Percentiles rank a stretch among this genome's conserved stretches.
Conservation (phyloP, 2,113 vertebrate genomes). For the Glaucomys volans region DNA sequence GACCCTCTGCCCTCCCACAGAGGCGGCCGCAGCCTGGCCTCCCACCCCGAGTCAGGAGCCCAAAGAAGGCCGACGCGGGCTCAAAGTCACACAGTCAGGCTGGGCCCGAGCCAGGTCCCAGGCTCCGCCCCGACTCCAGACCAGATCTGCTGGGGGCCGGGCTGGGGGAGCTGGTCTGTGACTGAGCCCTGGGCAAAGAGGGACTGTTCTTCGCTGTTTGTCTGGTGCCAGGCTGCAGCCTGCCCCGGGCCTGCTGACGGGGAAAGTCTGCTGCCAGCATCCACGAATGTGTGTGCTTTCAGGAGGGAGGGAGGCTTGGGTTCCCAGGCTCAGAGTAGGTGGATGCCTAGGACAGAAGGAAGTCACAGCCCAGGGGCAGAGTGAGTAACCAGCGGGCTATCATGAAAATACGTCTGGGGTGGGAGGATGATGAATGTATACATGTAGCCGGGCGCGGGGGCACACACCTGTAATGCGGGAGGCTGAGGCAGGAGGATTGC, state of each 20-base stretch:
- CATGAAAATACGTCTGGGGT: neutral
- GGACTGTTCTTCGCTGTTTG: slow-evolving; percentile 56
- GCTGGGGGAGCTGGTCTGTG: neutral
- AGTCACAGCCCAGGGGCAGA: neutral
- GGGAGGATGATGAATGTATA: neutral
- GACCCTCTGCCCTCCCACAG: neutral
- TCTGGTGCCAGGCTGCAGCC: slow-evolving; percentile 62
- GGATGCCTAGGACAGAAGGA: neutral
- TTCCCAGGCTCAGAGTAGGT: neutral
- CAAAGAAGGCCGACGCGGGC: neutral
- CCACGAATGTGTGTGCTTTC: slow-evolving; percentile 54
- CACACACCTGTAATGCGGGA: no score
- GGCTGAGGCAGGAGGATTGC: no score
- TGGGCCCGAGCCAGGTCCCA: slow-evolving; percentile 10
- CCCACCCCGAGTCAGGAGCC: neutral
- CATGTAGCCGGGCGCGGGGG: no score
- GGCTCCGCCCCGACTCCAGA: neutral
- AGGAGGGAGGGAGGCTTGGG: neutral
- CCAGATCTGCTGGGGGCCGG: neutral
- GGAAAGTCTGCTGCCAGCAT: slow-evolving; percentile 65
- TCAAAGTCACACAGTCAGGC: slow-evolving; percentile 60
- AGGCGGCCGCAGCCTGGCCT: neutral
- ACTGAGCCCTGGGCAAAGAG: slow-evolving; percentile 58
- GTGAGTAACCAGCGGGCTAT: neutral
- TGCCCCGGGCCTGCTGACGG: slow-evolving; percentile 62